Conservation (phyloP, 2,113 vertebrate species). For the Cyprinodon tularosa region DNA sequence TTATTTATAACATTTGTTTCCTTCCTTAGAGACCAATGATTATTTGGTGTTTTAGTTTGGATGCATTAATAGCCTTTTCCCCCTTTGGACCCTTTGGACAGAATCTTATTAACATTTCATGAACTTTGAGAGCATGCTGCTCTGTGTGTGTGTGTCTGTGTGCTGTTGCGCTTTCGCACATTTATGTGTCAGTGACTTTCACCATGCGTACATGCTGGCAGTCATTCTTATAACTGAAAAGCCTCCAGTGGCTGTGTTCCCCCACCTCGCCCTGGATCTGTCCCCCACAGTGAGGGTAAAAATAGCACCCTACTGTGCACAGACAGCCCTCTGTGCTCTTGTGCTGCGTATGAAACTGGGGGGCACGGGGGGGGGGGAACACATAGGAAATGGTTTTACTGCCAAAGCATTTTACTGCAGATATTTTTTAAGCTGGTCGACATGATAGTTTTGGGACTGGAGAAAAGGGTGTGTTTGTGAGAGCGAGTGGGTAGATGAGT, state of each 20-base stretch:
- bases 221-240: constrained; percentile 34
- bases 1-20: constrained; percentile 4
- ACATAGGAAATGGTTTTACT: constrained; percentile 73
- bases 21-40: constrained; percentile 38
- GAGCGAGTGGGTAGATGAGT: constrained; percentile 21
- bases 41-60: constrained; percentile 34
- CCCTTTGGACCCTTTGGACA: constrained; percentile 17
- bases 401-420: constrained; percentile 59
- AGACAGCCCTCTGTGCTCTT: constrained; percentile 65
- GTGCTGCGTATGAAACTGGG: constrained; percentile 67
- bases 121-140: constrained; percentile 33
- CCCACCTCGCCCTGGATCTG: constrained; percentile 25
- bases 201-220: constrained; percentile 34
- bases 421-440: constrained; percentile 64
- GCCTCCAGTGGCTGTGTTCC: constrained; percentile 23
- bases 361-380: constrained; percentile 57
- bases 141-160: neutral
- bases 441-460: constrained; percentile 57
- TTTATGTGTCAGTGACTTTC: constrained; percentile 5
- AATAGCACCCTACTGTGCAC: constrained; percentile 67
- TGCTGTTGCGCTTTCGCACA: neutral
- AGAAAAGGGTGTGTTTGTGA: constrained; percentile 66
- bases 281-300: constrained; percentile 65
- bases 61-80: constrained; percentile 39
- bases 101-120: constrained; percentile 66